Evolutionary conservation across 2,888 invertebrate species (phyloP).

Genomic region (Phasia obesa): DNA sequence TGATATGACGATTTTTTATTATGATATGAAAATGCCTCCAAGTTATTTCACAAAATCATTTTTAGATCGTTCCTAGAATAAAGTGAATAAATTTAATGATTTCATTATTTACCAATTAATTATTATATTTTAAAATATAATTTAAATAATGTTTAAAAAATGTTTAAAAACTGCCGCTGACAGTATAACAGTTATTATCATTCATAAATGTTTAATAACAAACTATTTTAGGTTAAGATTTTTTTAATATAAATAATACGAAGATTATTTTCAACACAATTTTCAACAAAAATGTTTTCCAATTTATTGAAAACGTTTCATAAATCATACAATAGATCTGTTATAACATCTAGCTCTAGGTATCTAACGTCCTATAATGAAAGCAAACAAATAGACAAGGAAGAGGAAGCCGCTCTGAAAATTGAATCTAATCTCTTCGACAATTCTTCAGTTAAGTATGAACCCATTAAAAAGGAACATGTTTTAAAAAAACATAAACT

Average conservation of each 20-base stretch:
- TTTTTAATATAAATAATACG: neutral
- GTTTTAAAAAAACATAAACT: constrained; percentile 66
- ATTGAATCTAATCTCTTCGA: constrained; percentile 78
- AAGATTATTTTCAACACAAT: neutral
- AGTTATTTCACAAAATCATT: too few species aligned
- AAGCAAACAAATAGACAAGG: constrained; percentile 71
- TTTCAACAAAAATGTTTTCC: constrained; percentile 55
- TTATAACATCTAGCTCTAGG: neutral
- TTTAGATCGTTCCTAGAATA: too few species aligned
- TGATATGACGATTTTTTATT: too few species aligned
- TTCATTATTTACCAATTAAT: too few species aligned
- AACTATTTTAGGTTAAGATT: constrained; percentile 23
- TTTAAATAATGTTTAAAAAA: too few species aligned
- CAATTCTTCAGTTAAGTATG: constrained; percentile 74
- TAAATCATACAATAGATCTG: neutral
- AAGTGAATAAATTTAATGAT: too few species aligned
- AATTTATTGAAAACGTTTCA: constrained; percentile 44
- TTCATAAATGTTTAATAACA: neutral
- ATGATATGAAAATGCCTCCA: too few species aligned
- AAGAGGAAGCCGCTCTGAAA: constrained; percentile 75
- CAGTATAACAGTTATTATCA: neutral
- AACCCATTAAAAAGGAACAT: constrained; percentile 74
- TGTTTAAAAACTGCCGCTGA: too few species aligned
- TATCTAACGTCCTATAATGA: constrained; percentile 4
- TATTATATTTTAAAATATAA: too few species aligned